Conservation (phyloP, 2,888 invertebrate species). For the Chymomyza caudatula region DNA sequence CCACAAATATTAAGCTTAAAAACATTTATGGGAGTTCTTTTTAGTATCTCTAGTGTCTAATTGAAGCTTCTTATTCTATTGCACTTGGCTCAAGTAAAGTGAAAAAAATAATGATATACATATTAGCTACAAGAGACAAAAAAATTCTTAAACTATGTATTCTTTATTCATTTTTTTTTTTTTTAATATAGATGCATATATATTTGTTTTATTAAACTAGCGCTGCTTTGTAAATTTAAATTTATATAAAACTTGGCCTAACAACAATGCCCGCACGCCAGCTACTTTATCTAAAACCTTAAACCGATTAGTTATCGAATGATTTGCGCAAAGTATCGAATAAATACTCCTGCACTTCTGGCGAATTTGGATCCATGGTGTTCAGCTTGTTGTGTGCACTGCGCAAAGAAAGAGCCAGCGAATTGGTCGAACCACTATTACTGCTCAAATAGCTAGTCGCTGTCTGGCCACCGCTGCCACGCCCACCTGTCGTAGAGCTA, state of each 20-base stretch:
- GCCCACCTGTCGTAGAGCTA: conserved; percentile 14
- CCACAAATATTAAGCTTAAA: not conserved
- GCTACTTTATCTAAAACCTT: not conserved
- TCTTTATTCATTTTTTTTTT: not conserved
- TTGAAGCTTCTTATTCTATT: not conserved
- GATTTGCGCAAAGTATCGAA: conserved; percentile 85
- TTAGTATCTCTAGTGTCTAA: not conserved
- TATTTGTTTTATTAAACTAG: conserved; percentile 5
- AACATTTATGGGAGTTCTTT: not conserved
- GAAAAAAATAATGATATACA: not conserved
- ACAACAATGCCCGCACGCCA: conserved; percentile 29
- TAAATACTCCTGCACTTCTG: conserved; percentile 84
- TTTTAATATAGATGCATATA: conserved; percentile 23
- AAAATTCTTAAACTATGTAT: not conserved
- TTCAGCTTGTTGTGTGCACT: conserved; percentile 78
- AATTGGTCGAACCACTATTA: conserved; percentile 47
- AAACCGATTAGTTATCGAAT: conserved; percentile 79
- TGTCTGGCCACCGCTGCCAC: conserved; percentile 17
- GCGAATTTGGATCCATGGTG: conserved; percentile 81
- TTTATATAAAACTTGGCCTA: conserved; percentile 68
- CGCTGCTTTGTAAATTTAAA: conserved; percentile 15
- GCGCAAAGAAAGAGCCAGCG: conserved; percentile 68
- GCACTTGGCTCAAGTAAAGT: not conserved
- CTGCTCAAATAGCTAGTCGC: conserved; percentile 74
- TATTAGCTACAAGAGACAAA: not conserved